A percentile compares a stretch with the other conserved stretches of the same genome.
These are phyloP conservation scores for Rhopalosiphum nymphaeae DNA, from an alignment of 2,888 invertebrate species.

Conservation along the genomic window DNA sequence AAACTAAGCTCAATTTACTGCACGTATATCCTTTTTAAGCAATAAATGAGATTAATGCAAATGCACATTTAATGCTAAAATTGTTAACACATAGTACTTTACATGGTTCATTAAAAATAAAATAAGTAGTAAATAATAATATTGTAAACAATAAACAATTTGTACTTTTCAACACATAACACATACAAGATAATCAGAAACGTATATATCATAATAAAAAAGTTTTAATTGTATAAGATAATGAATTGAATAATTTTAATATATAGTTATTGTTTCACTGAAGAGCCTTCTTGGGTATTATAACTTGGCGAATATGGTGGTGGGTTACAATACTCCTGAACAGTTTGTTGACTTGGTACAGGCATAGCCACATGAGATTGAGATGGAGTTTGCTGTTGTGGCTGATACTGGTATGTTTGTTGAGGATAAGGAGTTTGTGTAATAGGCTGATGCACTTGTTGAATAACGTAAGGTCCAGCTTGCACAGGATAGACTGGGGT, in stretches of 20 bases:
- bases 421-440: slow-evolving; percentile 36
- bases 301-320: slow-evolving; percentile 44
- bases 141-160: slow-evolving; percentile 24
- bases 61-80: background rate
- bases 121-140: slow-evolving; percentile 25
- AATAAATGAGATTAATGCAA: slow-evolving; percentile 22
- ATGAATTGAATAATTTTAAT: background rate
- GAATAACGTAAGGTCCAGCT: slow-evolving; percentile 47
- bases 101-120: slow-evolving; percentile 23
- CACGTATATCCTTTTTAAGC: background rate
- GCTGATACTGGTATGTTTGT: slow-evolving; percentile 21
- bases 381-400: slow-evolving; percentile 21
- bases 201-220: background rate
- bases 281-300: background rate
- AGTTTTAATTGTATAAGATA: background rate
- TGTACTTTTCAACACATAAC: background rate
- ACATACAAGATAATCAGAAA: background rate
- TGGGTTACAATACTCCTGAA: slow-evolving; percentile 49
- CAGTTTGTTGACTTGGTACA: background rate
- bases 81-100: background rate
- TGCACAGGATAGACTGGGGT: slow-evolving; percentile 19
- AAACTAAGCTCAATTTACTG: background rate
- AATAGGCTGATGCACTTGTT: slow-evolving; percentile 41
- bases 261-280: slow-evolving; percentile 30
- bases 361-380: background rate